Evolutionary conservation across 1,140 invertebrate genomes (phyloP).

Genomic region (Kradibia gibbosae): DNA sequence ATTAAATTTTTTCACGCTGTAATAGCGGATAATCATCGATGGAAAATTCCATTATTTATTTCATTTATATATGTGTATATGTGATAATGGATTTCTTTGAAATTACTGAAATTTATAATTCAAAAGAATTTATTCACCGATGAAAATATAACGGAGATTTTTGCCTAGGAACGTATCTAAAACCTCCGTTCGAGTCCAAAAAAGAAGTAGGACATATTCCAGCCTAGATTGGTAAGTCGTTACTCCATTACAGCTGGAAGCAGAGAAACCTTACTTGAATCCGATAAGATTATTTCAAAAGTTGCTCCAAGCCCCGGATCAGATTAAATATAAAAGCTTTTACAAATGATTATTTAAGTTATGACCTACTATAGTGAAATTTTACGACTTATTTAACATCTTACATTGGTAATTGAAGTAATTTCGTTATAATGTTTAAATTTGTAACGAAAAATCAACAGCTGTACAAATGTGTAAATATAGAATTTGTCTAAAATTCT

Average conservation of each 20-base stretch:
- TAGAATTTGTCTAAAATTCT: too few relatives aligned
- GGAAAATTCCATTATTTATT: too few relatives aligned
- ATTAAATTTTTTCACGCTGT: too few relatives aligned
- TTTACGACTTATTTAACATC: not conserved
- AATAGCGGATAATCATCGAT: too few relatives aligned
- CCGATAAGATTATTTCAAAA: slow-evolving; percentile 23
- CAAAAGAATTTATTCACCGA: too few relatives aligned
- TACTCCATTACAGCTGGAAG: not conserved
- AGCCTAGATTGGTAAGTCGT: not conserved
- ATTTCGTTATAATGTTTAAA: too few relatives aligned
- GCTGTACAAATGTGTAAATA: too few relatives aligned
- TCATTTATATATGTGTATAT: too few relatives aligned
- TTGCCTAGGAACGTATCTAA: not conserved
- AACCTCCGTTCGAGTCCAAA: not conserved
- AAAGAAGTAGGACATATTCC: slow-evolving; percentile 4
- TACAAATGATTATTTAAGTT: not conserved
- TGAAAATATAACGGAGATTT: not conserved
- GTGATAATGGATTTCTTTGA: too few relatives aligned
- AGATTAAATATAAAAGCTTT: not conserved
- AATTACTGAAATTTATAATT: too few relatives aligned
- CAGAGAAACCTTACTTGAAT: not conserved
- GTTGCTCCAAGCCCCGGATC: not conserved
- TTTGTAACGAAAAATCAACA: too few relatives aligned
- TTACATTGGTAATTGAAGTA: not conserved
- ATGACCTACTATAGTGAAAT: not conserved